Percentiles rank a stretch among this genome's conserved stretches.
Evolutionary conservation across 2,888 invertebrate species (phyloP).

Genomic region (Chrysolina americana): DNA sequence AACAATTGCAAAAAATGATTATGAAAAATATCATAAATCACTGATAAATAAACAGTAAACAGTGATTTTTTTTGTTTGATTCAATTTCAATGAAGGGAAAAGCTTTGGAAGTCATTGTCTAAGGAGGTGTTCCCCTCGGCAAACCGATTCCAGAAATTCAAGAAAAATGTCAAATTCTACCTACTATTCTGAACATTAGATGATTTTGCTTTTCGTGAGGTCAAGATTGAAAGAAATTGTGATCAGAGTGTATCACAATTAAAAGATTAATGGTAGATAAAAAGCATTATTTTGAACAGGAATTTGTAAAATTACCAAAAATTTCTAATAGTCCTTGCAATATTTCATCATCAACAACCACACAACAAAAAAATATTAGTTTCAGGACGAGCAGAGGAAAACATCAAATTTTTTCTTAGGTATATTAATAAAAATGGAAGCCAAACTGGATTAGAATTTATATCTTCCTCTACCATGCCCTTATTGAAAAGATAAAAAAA

Average conservation of each 20-base stretch:
- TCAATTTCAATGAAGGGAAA: background rate
- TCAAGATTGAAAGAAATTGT: too few relatives aligned
- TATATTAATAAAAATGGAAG: slow-evolving; percentile 63
- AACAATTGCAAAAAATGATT: too few relatives aligned
- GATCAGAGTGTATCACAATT: slow-evolving; percentile 31
- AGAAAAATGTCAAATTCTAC: too few relatives aligned
- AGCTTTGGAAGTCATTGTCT: background rate
- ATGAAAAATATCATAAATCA: too few relatives aligned
- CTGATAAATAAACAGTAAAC: too few relatives aligned
- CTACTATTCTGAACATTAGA: too few relatives aligned
- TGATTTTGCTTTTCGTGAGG: too few relatives aligned
- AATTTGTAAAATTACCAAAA: slow-evolving; percentile 55
- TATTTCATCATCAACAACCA: slow-evolving; percentile 59
- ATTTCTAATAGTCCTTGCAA: slow-evolving; percentile 48
- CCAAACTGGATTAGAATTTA: slow-evolving; percentile 62
- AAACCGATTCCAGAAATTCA: too few relatives aligned
- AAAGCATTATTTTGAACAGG: slow-evolving; percentile 56
- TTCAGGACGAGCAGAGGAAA: slow-evolving; percentile 56
- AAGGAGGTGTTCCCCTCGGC: too few relatives aligned
- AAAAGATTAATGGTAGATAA: slow-evolving; percentile 38
- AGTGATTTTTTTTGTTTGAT: too few relatives aligned
- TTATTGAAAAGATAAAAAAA: slow-evolving; percentile 50
- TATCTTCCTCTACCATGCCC: slow-evolving; percentile 53
- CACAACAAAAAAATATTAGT: slow-evolving; percentile 56
- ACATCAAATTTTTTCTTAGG: slow-evolving; percentile 52